phyloP scores from a whole-genome alignment of 2,797 vertebrate genomes.

The Poecilia wingei region DNA sequence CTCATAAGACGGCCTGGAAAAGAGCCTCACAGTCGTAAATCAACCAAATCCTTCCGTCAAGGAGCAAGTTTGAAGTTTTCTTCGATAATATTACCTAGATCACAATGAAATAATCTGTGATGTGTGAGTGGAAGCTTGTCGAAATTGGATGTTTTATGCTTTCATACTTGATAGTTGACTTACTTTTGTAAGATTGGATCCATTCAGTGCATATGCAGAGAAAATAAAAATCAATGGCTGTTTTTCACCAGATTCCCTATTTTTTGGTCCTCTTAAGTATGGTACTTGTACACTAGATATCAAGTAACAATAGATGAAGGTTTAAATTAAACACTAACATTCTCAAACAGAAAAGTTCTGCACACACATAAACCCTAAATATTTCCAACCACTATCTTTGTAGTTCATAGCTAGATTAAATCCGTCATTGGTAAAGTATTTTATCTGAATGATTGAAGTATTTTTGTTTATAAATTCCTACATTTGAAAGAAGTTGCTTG shows the following conservation, averaged over 20 bases:
- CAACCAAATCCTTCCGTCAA: conserved; percentile 43
- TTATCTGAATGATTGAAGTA: no score
- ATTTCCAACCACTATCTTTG: no score
- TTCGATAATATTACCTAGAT: not conserved
- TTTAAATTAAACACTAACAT: not conserved
- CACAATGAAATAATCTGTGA: not conserved
- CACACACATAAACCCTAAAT: not conserved
- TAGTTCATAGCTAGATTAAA: no score
- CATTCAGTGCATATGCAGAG: not conserved
- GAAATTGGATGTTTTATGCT: not conserved
- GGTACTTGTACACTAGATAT: not conserved
- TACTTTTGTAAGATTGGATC: not conserved
- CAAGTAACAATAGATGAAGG: not conserved
- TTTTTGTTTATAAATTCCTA: no score
- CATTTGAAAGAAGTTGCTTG: no score
- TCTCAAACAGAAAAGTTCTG: not conserved
- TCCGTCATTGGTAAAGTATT: no score
- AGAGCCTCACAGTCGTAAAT: conserved; percentile 61
- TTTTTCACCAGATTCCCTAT: not conserved
- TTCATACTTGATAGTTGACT: not conserved
- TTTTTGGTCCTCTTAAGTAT: not conserved
- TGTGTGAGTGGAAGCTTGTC: not conserved
- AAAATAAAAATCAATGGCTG: not conserved
- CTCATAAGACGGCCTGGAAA: conserved; percentile 51
- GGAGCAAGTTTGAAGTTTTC: conserved; percentile 39